Conservation (phyloP, 2,888 invertebrate species). For the Stenodema calcarata region DNA sequence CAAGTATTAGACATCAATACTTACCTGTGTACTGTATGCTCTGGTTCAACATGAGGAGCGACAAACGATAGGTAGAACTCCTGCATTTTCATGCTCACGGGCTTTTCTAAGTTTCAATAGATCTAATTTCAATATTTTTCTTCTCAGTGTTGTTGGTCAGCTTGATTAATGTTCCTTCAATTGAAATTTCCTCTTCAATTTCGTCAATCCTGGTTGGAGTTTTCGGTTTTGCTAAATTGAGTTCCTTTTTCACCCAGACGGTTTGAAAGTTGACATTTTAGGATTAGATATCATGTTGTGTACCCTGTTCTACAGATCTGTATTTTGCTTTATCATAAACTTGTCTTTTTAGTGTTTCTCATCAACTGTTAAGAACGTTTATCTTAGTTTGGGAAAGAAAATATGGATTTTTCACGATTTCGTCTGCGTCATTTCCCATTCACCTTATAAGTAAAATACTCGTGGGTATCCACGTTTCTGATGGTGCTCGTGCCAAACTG, state of each 20-base stretch:
- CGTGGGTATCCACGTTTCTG: no score
- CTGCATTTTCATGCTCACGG: background rate
- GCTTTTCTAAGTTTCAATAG: background rate
- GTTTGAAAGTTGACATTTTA: constrained; percentile 4
- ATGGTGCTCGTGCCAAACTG: no score
- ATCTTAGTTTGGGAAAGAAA: constrained; percentile 17
- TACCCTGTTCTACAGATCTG: constrained; percentile 1
- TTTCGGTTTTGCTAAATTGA: background rate
- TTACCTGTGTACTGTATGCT: background rate
- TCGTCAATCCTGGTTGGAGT: background rate
- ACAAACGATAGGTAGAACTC: background rate
- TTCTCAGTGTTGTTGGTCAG: background rate
- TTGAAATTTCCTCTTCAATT: background rate
- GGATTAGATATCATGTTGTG: background rate
- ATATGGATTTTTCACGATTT: background rate
- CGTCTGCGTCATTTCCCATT: background rate
- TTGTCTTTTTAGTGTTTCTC: constrained; percentile 21
- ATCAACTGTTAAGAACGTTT: background rate
- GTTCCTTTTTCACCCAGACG: background rate
- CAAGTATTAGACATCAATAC: background rate
- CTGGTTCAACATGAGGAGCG: background rate
- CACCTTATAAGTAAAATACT: no score
- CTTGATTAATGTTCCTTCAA: background rate
- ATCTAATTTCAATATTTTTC: background rate
- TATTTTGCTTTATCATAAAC: background rate